A percentile compares a stretch with the other conserved stretches of the same genome.
Evolutionary conservation across 2,113 vertebrate species (phyloP).

Genomic region (Myiozetetes cayanensis): DNA sequence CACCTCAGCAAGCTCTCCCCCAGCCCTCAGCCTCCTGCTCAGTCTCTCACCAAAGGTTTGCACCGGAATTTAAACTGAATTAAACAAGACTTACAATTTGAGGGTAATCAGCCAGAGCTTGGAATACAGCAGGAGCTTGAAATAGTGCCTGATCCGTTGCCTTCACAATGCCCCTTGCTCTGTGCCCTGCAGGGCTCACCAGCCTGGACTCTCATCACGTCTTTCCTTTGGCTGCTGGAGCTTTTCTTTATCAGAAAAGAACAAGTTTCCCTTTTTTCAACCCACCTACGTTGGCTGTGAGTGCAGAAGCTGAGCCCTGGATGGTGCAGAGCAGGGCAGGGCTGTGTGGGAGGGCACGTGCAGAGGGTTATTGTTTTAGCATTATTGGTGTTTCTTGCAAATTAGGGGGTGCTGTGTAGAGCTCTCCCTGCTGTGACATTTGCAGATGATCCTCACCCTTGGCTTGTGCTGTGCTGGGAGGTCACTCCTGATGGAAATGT

Average conservation of each 20-base stretch:
- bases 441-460: neutral
- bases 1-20: neutral
- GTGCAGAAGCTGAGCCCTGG: neutral
- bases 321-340: rapidly evolving
- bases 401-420: neutral
- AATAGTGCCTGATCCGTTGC: neutral
- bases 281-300: rapidly evolving
- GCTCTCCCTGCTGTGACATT: rapidly evolving
- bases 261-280: rapidly evolving
- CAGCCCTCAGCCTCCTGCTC: neutral
- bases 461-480: neutral
- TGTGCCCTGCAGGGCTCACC: neutral
- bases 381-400: neutral
- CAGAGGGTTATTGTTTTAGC: neutral
- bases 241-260: neutral
- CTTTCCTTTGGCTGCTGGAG: neutral
- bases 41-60: neutral
- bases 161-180: neutral
- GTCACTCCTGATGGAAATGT: neutral
- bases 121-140: neutral
- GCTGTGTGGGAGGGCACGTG: neutral
- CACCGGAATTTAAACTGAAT: neutral
- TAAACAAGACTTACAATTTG: neutral
- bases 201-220: rapidly evolving
- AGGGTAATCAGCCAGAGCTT: neutral